Percentiles rank a stretch among this genome's conserved stretches.
phyloP scores from a whole-genome alignment of 2,113 vertebrate species.

The Vimba vimba region DNA sequence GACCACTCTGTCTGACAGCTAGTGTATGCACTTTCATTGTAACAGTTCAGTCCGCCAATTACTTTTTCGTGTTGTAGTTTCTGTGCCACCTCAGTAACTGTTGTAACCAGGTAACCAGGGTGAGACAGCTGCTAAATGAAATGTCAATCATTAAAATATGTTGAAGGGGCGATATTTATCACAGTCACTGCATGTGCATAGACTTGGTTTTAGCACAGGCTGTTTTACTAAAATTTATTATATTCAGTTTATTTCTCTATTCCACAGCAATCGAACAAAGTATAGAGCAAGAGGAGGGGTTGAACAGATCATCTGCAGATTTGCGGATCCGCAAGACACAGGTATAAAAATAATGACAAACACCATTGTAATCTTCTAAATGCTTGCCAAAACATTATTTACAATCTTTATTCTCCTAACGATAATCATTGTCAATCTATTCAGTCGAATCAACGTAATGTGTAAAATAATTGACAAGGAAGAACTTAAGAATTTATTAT shows the following conservation, averaged over 20 bases:
- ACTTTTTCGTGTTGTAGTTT: background rate
- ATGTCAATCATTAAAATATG: background rate
- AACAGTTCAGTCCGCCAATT: background rate
- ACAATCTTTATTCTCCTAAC: background rate
- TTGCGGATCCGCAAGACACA: conserved; percentile 95
- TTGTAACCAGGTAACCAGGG: conserved; percentile 20
- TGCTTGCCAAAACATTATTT: background rate
- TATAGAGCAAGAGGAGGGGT: conserved; percentile 92
- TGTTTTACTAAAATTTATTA: background rate
- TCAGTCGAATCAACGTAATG: background rate
- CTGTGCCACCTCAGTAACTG: conserved; percentile 10
- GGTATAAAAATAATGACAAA: conserved; percentile 69
- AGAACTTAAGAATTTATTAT: background rate
- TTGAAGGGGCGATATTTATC: background rate
- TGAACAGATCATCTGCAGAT: conserved; percentile 94
- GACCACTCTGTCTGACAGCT: conserved; percentile 16
- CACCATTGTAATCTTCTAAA: background rate
- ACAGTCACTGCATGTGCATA: no score
- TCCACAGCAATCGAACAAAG: conserved; percentile 89
- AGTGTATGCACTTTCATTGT: conserved; percentile 23
- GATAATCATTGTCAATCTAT: background rate
- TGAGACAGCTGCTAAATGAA: background rate
- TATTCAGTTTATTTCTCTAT: background rate
- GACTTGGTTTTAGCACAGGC: background rate
- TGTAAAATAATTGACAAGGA: background rate